Evolutionary conservation across 2,113 vertebrate genomes (phyloP), one percentile per base, ranked within the genome.

Genomic region (Sigmodon hispidus): DNA sequence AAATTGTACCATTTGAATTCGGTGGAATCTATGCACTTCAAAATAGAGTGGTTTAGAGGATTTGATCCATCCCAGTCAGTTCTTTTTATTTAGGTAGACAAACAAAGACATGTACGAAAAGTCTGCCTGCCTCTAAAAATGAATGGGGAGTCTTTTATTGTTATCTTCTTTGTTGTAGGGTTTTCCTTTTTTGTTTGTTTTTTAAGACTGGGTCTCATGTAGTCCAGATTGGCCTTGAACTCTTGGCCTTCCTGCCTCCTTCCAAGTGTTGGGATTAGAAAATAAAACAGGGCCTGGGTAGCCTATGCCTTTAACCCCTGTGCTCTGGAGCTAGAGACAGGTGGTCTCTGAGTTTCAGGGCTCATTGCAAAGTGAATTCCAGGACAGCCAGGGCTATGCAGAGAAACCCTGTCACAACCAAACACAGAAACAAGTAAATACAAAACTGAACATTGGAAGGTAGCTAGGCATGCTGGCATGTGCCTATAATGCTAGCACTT

Each of bases 1-100:
- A 81, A 89, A 86, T 89, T 94, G n/a, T 85, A 34, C 75, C 36
- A 16, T 52, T 89, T 87, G 50, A 88, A 24, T 83, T 43, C 52
- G 81, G 29, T 94, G 76, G 91, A 94, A 90, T 92, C 16, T 63
- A 11, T 22, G 43, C 22, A 77, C 52, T 80, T 96, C 36, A 86
- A 31, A 93, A 59, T 91, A 73, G 72, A 91, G 52, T 48, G 22
- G 50, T 29, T 86, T 48, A 22, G 43, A 91, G 17, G 61, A 94
- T 75, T 96, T 94, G 5, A 86, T 87, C 77, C 81, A 55, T 67
- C 72, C 50, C 59, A 43, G 29, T 29, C 50, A 57, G 75, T 91
- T 90, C 24, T 67, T n/a, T 55, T 70, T 52, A 50, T 40, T 55
- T 29, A 10, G 57, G 61, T 87, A 94, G 40, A 29, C 10, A 7